Evolutionary conservation across 2,888 invertebrate genomes (phyloP), one percentile per base, ranked within the genome.

Genomic region (Subacronicta megacephala): DNA sequence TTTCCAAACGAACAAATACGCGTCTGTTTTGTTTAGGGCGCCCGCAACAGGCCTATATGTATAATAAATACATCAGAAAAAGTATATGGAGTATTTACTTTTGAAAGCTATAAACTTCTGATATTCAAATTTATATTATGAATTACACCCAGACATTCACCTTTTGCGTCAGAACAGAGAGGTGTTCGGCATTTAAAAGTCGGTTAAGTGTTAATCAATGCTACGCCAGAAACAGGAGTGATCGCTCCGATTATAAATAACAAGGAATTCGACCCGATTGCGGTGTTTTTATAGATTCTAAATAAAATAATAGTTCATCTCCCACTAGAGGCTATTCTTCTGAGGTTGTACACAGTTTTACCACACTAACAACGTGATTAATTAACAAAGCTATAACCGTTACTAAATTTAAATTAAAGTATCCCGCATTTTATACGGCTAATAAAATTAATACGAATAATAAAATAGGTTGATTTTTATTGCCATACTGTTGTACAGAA

Each of bases 401-500:
- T 26, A 53, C 40, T 60, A 56, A 47, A 50, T 61, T 65, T 45
- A 47, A 71, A 64, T 59, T 45, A 59, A 54, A 43, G 38, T 51
- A 56, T 44, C 35, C 17, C 47, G 47, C 33, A 36, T 44, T 54
- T 49, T 53, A 52, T 16, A 66, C 36, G 59, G 41, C 17, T 45
- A 52, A 62, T 62, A 60, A 66, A 66, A 57, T 55, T 44, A 53
- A 75, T 53, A 33, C n/a, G 36, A 55, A 46, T 54, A 54, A 68
- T 68, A 62, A 50, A 42, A 44, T 9, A 44, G 18, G 33, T 12
- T n/a, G 16, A 40, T 50, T 13, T 37, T 63, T 44, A 51, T 47
- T 33, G 40, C 36, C 7, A 18, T 40, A 29, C 12, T 20, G 13
- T 12, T 13, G 20, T 29, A 31, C 10, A 16, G 15, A 37, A 47